A percentile compares a stretch with the other conserved stretches of the same genome.
Conservation (phyloP, 2,888 invertebrate species). For the Calameuta idolon region DNA sequence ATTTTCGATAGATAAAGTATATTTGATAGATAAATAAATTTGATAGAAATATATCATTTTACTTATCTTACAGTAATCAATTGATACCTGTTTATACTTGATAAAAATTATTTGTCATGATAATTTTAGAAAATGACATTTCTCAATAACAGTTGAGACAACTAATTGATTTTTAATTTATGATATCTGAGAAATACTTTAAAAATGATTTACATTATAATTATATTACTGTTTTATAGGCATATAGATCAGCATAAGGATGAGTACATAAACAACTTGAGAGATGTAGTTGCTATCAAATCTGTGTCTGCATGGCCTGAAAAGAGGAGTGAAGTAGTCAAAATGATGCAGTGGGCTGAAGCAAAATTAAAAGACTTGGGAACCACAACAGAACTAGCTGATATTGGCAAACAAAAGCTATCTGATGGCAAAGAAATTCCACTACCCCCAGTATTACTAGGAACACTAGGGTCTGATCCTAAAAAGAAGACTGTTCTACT, state of each 20-base stretch:
- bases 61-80: not conserved
- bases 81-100: not conserved
- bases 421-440: conserved; percentile 79
- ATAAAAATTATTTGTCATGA: not conserved
- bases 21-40: too few relatives aligned
- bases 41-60: conserved; percentile 3
- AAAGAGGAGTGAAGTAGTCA: conserved; percentile 81
- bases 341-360: conserved; percentile 89
- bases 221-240: conserved; percentile 65
- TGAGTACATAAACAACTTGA: conserved; percentile 82
- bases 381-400: conserved; percentile 77
- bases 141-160: not conserved
- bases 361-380: conserved; percentile 78
- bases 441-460: conserved; percentile 89
- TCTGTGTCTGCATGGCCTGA: conserved; percentile 95
- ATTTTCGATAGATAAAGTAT: not conserved
- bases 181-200: not conserved
- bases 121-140: not conserved
- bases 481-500: conserved; percentile 93
- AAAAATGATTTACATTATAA: conserved; percentile 23
- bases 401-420: conserved; percentile 82
- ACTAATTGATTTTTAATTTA: not conserved
- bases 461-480: conserved; percentile 79
- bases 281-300: conserved; percentile 90
- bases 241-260: conserved; percentile 83